phyloP scores from a whole-genome alignment of 2,797 vertebrate genomes.

The Eurystomus glaucurus region DNA sequence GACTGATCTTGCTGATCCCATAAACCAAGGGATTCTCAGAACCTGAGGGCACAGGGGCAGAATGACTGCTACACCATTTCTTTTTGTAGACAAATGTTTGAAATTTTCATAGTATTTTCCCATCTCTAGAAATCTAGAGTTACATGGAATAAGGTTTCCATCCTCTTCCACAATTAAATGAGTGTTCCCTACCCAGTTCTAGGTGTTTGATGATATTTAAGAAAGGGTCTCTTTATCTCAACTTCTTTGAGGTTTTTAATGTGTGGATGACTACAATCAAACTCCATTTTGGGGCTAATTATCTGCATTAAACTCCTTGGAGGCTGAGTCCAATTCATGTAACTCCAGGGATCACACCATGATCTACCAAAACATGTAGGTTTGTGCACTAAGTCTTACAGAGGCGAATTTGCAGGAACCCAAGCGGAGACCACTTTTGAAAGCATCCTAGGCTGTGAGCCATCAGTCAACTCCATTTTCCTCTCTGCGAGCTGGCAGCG shows the following conservation, averaged over 20 bases:
- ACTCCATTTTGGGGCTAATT: background rate
- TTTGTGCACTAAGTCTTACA: background rate
- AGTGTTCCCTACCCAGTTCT: background rate
- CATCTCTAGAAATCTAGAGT: background rate
- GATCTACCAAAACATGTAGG: background rate
- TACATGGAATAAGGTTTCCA: background rate
- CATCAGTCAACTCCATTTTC: background rate
- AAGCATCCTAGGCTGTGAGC: background rate
- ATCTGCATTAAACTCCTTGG: background rate
- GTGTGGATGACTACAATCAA: background rate
- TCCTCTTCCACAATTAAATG: background rate
- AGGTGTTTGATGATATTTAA: background rate
- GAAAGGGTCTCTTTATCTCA: background rate
- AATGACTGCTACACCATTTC: background rate
- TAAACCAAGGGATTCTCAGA: background rate
- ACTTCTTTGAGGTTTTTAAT: background rate
- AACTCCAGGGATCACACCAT: background rate
- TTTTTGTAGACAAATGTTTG: background rate
- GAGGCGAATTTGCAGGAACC: background rate
- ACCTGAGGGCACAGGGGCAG: background rate
- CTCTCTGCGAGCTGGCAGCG: background rate
- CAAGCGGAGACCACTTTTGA: background rate
- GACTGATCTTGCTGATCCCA: background rate
- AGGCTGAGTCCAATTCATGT: background rate
- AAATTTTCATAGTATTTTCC: background rate